phyloP scores from a whole-genome alignment of 2,113 vertebrate species.

The Poeciliopsis prolifica region DNA sequence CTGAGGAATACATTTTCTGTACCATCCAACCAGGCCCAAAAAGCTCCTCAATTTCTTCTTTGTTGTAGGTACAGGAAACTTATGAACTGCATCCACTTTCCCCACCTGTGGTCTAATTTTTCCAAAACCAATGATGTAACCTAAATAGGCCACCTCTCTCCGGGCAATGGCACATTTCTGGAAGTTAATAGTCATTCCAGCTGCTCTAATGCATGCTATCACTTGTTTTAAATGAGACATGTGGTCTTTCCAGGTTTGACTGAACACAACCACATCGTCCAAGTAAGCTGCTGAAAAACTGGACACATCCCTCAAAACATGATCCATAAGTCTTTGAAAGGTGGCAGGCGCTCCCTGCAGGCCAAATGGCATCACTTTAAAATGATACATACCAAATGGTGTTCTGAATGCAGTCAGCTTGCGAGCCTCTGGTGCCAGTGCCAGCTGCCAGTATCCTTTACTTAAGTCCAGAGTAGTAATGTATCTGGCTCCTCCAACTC shows the following conservation, averaged over 20 bases:
- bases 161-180: too few relatives aligned
- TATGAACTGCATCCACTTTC: background rate
- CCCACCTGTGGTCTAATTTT: background rate
- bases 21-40: constrained; percentile 1
- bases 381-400: too few relatives aligned
- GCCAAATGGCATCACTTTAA: too few relatives aligned
- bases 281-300: background rate
- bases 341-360: background rate
- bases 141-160: background rate
- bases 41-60: constrained; percentile 7
- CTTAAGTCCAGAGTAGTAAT: too few relatives aligned
- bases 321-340: background rate
- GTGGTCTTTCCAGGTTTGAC: background rate
- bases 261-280: constrained; percentile 1
- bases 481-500: too few relatives aligned
- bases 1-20: background rate
- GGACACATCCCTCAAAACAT: too few relatives aligned
- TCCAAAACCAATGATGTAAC: too few relatives aligned
- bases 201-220: background rate
- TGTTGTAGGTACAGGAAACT: background rate
- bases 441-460: too few relatives aligned
- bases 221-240: background rate
- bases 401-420: too few relatives aligned
- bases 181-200: too few relatives aligned
- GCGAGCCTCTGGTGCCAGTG: too few relatives aligned